Evolutionary conservation across 2,113 vertebrate genomes (phyloP).

Genomic region (Corythornis madagascariensis): DNA sequence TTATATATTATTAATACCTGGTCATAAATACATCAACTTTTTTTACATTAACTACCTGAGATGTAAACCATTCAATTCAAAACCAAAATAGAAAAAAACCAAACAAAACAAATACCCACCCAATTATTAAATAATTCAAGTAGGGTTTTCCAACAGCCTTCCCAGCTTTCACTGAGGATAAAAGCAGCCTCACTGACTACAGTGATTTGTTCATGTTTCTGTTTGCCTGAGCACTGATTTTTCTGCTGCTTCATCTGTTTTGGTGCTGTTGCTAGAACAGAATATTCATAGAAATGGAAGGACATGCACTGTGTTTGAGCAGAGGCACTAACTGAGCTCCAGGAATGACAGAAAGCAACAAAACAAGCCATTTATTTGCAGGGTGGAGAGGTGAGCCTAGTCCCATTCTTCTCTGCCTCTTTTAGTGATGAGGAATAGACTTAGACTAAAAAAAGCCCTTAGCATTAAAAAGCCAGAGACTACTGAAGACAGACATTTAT

Average conservation of each 20-base stretch:
- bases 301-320: neutral
- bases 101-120: neutral
- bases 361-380: neutral
- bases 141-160: neutral
- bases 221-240: neutral
- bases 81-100: neutral
- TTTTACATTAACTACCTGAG: neutral
- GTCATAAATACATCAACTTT: neutral
- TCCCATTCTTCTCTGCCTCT: neutral
- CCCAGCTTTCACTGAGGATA: neutral
- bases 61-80: neutral
- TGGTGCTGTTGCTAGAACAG: neutral
- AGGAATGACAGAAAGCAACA: neutral
- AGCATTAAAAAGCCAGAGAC: neutral
- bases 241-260: neutral
- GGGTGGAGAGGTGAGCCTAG: neutral
- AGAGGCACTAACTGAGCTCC: neutral
- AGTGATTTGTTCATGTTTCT: neutral
- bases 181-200: neutral
- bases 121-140: neutral
- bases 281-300: constrained; percentile 3
- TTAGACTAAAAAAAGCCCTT: neutral
- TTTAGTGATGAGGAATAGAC: neutral
- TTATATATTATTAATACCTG: neutral
- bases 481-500: neutral